These are phyloP conservation scores for Trididemnum miniatum DNA, from an alignment of 23 tunicate species.

Conservation along the genomic window DNA sequence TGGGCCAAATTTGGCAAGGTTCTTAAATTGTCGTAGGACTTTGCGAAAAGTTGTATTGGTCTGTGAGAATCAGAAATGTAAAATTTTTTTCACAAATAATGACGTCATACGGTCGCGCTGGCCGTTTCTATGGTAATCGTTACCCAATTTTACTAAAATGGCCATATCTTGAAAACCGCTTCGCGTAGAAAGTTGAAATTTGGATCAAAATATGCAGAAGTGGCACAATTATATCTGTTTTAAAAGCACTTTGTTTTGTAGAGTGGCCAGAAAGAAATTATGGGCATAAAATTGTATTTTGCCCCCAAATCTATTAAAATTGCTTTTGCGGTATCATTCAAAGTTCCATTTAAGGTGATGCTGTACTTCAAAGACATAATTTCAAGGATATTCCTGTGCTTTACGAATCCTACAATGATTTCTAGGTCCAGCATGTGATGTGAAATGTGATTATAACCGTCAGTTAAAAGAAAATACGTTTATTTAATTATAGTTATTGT, in stretches of 20 bases:
- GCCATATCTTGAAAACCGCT: neutral
- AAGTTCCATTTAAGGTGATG: neutral
- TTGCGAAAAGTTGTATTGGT: neutral
- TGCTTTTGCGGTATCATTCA: neutral
- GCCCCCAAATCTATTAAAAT: neutral
- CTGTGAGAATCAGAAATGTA: neutral
- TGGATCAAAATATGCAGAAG: neutral
- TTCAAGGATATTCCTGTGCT: neutral
- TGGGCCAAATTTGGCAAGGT: neutral
- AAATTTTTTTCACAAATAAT: neutral
- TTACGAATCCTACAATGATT: neutral
- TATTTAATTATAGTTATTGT: neutral
- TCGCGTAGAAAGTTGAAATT: neutral
- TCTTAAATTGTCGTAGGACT: neutral
- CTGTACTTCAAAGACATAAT: neutral
- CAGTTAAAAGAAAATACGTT: neutral
- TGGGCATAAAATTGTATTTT: neutral
- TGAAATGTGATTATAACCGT: neutral
- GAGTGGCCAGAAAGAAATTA: neutral
- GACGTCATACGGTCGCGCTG: neutral
- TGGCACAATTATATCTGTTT: neutral
- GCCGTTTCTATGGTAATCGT: neutral
- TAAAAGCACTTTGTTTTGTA: neutral
- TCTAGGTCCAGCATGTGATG: neutral
- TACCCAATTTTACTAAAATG: neutral